Evolutionary conservation across 2,113 vertebrate species (phyloP).

Genomic region (Scalopus aquaticus): DNA sequence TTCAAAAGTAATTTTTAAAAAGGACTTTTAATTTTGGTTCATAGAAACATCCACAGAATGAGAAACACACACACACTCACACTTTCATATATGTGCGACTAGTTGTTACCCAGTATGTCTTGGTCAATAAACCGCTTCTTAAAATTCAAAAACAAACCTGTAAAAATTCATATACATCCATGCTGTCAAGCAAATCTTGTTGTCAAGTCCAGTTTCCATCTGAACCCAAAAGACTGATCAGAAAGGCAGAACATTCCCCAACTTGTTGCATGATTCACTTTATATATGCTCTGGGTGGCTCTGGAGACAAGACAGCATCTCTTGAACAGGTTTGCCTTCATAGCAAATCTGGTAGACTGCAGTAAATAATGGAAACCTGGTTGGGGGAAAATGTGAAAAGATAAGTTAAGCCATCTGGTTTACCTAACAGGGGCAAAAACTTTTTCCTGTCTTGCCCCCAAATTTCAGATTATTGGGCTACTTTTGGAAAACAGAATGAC

Average conservation of each 20-base stretch:
- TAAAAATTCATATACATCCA: conserved; percentile 24
- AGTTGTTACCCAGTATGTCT: conserved; percentile 48
- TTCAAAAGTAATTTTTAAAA: conserved; percentile 59
- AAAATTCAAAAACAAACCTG: background rate
- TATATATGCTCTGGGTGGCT: conserved; percentile 91
- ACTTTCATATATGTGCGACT: background rate
- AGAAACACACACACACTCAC: conserved; percentile 46
- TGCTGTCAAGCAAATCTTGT: background rate
- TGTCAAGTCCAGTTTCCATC: conserved; percentile 53
- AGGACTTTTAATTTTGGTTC: conserved; percentile 42
- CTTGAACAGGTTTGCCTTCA: conserved; percentile 87
- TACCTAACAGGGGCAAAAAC: background rate
- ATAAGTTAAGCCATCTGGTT: conserved; percentile 31
- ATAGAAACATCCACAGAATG: conserved; percentile 34
- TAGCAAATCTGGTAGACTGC: conserved; percentile 94
- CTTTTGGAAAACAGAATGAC: background rate
- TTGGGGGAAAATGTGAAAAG: background rate
- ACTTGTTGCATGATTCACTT: background rate
- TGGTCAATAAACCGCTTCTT: background rate
- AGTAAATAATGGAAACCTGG: conserved; percentile 91
- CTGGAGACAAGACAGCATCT: conserved; percentile 92
- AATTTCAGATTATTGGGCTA: background rate
- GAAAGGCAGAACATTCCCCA: conserved; percentile 54
- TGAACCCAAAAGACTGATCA: background rate
- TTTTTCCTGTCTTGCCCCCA: background rate